Conservation (phyloP, 1,140 invertebrate species). For the Sminthurinus signatus region DNA sequence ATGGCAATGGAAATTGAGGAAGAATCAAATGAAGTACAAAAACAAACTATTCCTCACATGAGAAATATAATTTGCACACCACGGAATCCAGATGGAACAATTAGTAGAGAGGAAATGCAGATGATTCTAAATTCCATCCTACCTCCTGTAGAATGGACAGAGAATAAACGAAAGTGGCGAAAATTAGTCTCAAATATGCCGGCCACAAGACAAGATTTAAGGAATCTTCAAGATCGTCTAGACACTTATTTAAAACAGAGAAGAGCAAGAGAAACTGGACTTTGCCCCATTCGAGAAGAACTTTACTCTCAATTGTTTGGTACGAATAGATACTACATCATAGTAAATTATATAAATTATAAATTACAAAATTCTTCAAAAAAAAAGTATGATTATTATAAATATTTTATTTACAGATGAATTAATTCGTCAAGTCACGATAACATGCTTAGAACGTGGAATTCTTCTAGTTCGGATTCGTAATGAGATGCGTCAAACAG, state of each 20-base stretch:
- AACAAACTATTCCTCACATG: too few relatives aligned
- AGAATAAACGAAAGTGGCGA: slow-evolving; percentile 76
- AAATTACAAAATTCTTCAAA: background rate
- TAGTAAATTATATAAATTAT: background rate
- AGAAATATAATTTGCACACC: slow-evolving; percentile 1
- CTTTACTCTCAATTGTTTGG: slow-evolving; percentile 96
- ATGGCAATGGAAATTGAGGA: background rate
- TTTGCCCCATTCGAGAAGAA: slow-evolving; percentile 87
- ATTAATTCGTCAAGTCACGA: slow-evolving; percentile 87
- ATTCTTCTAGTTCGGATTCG: slow-evolving; percentile 81
- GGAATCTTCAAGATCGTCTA: slow-evolving; percentile 90
- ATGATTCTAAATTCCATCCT: slow-evolving; percentile 92
- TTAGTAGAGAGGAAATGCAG: slow-evolving; percentile 59
- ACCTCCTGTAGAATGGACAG: slow-evolving; percentile 90
- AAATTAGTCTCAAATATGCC: slow-evolving; percentile 76
- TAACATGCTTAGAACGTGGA: slow-evolving; percentile 94
- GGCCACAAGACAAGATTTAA: slow-evolving; percentile 86
- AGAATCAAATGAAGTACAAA: background rate
- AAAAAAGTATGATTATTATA: too few relatives aligned
- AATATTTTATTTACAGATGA: slow-evolving; percentile 61
- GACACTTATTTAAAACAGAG: slow-evolving; percentile 83
- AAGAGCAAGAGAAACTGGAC: slow-evolving; percentile 95
- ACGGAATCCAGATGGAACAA: slow-evolving; percentile 22
- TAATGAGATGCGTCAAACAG: slow-evolving; percentile 69
- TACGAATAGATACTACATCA: slow-evolving; percentile 45